phyloP scores from a whole-genome alignment of 2,797 vertebrate species.

The Xerus rutilus region DNA sequence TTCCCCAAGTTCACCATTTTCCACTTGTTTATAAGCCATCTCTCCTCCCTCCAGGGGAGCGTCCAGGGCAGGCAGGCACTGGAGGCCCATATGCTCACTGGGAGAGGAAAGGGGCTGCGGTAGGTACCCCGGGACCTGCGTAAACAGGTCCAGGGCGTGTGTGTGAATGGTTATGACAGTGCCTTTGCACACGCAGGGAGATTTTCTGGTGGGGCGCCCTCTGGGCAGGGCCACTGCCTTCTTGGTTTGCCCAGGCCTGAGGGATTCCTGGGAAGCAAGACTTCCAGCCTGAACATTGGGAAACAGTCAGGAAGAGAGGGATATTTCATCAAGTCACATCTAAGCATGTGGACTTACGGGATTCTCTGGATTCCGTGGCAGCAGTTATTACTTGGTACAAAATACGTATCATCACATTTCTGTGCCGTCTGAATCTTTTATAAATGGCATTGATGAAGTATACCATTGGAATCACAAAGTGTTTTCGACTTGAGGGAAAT shows the following conservation, averaged over 20 bases:
- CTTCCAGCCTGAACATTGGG: neutral
- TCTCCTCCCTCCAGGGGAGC: neutral
- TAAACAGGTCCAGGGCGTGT: neutral
- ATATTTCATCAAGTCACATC: too few relatives aligned
- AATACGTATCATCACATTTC: neutral
- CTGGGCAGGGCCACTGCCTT: neutral
- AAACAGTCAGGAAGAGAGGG: neutral
- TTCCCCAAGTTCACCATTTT: neutral
- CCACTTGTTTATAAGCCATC: neutral
- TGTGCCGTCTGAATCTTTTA: neutral
- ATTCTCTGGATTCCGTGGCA: too few relatives aligned
- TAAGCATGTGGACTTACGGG: too few relatives aligned
- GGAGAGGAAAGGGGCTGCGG: too few relatives aligned
- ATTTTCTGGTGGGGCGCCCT: neutral
- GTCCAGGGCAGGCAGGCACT: neutral
- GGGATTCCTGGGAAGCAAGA: neutral
- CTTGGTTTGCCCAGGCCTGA: neutral
- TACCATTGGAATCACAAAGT: neutral
- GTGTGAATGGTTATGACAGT: too few relatives aligned
- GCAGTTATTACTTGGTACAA: neutral
- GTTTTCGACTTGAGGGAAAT: conserved; percentile 39
- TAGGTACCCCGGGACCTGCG: neutral
- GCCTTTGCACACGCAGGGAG: too few relatives aligned
- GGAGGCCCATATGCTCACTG: too few relatives aligned
- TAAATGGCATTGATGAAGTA: neutral